A percentile compares a stretch with the other conserved stretches of the same genome.
Evolutionary conservation across 2,888 invertebrate genomes (phyloP).

Genomic region (Petrolisthes manimaculis): DNA sequence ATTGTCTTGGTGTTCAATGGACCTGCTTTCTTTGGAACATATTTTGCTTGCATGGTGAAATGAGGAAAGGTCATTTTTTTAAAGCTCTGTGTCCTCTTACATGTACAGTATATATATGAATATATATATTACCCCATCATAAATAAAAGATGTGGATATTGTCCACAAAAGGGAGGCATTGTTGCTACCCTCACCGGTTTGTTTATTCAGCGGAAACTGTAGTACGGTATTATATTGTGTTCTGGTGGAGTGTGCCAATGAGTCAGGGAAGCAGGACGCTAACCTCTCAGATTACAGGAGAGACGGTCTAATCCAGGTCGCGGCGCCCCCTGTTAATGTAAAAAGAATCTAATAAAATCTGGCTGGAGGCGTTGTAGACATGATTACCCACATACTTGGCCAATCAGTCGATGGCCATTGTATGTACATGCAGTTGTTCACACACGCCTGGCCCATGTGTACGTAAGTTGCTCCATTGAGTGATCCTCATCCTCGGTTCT

Average conservation of each 20-base stretch:
- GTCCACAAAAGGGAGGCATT: not conserved
- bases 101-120: constrained; percentile 21
- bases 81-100: constrained; percentile 12
- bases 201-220: constrained; percentile 14
- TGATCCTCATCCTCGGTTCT: not conserved
- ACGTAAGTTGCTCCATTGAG: not conserved
- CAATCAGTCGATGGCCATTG: not conserved
- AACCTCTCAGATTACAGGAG: not conserved
- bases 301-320: not conserved
- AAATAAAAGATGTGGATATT: not conserved
- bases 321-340: not conserved
- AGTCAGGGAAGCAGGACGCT: not conserved
- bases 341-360: not conserved
- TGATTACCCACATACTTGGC: not conserved
- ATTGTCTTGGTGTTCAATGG: constrained; percentile 60
- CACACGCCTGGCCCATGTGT: not conserved
- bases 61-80: constrained; percentile 28
- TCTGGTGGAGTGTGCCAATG: constrained; percentile 28
- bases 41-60: constrained; percentile 56
- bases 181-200: constrained; percentile 17
- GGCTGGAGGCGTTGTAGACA: not conserved
- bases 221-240: constrained; percentile 9
- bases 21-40: constrained; percentile 52
- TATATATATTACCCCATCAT: constrained; percentile 17
- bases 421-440: not conserved